phyloP scores from a whole-genome alignment of 2,888 invertebrate species.

The Theristus sp. region DNA sequence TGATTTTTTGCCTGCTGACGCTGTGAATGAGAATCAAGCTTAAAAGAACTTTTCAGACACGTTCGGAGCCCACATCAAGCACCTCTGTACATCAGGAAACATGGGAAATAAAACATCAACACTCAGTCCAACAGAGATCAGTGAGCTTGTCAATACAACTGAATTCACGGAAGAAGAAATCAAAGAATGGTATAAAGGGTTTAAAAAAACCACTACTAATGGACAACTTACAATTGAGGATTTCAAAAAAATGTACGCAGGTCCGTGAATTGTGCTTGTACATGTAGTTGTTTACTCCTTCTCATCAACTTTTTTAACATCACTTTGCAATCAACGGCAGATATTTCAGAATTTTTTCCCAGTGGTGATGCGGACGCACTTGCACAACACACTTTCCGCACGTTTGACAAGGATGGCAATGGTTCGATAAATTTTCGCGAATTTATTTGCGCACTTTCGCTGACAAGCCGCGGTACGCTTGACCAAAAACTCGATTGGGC shows the following conservation, averaged over 20 bases:
- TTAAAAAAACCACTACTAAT: constrained; percentile 89
- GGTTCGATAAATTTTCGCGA: constrained; percentile 95
- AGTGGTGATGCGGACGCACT: constrained; percentile 65
- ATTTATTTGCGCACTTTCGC: constrained; percentile 85
- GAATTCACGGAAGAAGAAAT: constrained; percentile 45
- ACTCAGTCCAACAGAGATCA: constrained; percentile 86
- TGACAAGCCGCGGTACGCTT: constrained; percentile 85
- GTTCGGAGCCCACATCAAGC: too few relatives aligned
- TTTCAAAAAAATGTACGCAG: constrained; percentile 98
- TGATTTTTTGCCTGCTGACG: too few relatives aligned
- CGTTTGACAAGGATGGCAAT: constrained; percentile 76
- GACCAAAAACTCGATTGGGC: constrained; percentile 98
- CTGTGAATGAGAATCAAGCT: too few relatives aligned
- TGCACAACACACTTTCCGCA: constrained; percentile 82
- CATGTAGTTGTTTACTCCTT: too few relatives aligned
- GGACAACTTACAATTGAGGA: constrained; percentile 91
- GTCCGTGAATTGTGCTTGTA: too few relatives aligned
- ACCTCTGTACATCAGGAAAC: too few relatives aligned
- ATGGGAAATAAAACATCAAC: constrained; percentile 99
- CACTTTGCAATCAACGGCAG: too few relatives aligned
- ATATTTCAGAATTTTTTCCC: constrained; percentile 77
- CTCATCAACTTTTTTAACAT: too few relatives aligned
- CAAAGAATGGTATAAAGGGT: constrained; percentile 90
- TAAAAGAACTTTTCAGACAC: too few relatives aligned
- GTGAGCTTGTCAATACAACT: constrained; percentile 85